phyloP scores from a whole-genome alignment of 2,797 vertebrate species.

The Leucoraja ocellata region DNA sequence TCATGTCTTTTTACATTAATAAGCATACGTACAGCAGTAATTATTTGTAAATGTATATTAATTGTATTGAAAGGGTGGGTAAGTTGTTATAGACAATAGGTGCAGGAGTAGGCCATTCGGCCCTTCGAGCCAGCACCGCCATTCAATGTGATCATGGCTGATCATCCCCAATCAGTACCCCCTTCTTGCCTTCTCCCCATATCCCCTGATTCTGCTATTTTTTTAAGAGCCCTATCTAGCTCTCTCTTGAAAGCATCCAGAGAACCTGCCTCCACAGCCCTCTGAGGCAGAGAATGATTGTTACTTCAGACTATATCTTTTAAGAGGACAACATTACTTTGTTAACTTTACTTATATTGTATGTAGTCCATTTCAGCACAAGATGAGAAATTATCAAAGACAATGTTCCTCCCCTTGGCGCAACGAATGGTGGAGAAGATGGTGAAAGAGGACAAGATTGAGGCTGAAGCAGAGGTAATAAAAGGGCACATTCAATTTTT shows the following conservation, averaged over 20 bases:
- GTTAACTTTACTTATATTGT: constrained; percentile 40
- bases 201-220: no score
- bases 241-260: no score
- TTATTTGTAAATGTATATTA: background rate
- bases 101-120: no score
- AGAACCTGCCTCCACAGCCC: no score
- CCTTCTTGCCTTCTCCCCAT: no score
- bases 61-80: background rate
- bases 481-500: background rate
- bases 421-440: constrained; percentile 98
- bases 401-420: constrained; percentile 93
- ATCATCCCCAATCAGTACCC: no score
- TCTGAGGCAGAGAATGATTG: background rate
- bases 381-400: constrained; percentile 91
- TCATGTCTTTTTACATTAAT: background rate
- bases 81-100: background rate
- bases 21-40: background rate
- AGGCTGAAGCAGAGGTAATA: constrained; percentile 90
- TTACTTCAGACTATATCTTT: background rate
- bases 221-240: no score
- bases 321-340: background rate
- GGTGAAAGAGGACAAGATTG: constrained; percentile 98
- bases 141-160: no score
- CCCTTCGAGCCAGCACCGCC: no score
- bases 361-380: constrained; percentile 87